Base-by-base conservation (phyloP, 2,888 invertebrate species). In the Dolichopus griseipennis region DNA sequence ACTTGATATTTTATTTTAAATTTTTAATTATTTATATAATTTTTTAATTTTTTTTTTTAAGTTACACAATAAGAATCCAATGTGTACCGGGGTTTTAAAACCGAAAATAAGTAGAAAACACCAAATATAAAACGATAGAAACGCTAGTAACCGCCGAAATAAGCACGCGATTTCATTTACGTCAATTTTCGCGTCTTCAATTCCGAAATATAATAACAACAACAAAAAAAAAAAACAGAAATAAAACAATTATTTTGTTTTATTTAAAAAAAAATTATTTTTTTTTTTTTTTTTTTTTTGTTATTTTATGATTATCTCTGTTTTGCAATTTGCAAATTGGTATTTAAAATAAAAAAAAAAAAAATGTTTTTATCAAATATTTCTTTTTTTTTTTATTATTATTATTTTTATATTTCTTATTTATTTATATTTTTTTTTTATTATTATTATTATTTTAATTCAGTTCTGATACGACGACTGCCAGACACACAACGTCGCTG, bases 401-500 rank as follows among this genome's bases (percentile, higher is more conserved):
- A n/a, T n/a, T n/a, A n/a, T n/a, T n/a, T 62, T 62, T 27, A 18
- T 62, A 22, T 62, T 52, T 18, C 52, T 52, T 62, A 62, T 22
- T 62, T 22, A 62, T 22, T 62, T 62, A 62, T 62, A 22, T 22
- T 22, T 22, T 22, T 22, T 62, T 62, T 21, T 27, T 63, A 22
- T 63, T 27, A 20, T 63, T 22, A 15, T 63, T 27, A 27, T 33
- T 27, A 27, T 63, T 63, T 63, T 63, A 52, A 52, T 63, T 63
- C 27, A 63, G 63, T 63, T 27, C 63, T 27, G 63, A 63, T 27
- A 63, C 52, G 52, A 52, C 52, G 52, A 52, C 52, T 52, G 52
- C 52, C 52, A 33, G 63, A 63, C 27, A 63, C 22, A 63, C 63
- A 27, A 63, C 63, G 63, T 63, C 63, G 63, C 63, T 63, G 63